These are phyloP conservation scores for Macrophya alboannulata DNA, from an alignment of 2,888 invertebrate genomes.

Conservation along the genomic window DNA sequence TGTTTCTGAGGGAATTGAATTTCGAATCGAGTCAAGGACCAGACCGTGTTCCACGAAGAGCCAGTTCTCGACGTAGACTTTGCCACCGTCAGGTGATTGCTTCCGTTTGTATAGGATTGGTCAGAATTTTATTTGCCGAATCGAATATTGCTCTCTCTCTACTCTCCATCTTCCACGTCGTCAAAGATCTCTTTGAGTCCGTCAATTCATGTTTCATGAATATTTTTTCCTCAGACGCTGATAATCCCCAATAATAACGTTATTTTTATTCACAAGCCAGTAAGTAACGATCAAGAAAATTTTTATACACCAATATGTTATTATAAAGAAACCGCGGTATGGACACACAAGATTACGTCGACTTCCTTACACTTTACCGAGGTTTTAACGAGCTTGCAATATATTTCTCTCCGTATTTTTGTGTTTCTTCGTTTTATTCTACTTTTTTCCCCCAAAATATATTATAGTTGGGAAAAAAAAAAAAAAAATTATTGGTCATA, in stretches of 20 bases:
- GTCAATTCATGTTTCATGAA: background rate
- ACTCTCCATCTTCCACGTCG: background rate
- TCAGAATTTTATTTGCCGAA: background rate
- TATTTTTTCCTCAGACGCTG: background rate
- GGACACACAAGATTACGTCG: background rate
- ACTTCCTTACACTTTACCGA: background rate
- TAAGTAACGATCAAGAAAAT: background rate
- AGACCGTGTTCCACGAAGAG: background rate
- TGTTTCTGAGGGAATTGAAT: conserved; percentile 45
- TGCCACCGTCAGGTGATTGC: conserved; percentile 1
- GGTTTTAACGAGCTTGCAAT: background rate
- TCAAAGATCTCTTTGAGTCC: conserved; percentile 21
- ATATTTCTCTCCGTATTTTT: background rate
- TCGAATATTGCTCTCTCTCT: background rate
- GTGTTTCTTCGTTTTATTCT: background rate
- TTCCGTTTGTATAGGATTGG: conserved; percentile 26
- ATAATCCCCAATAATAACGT: background rate
- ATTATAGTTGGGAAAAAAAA: background rate
- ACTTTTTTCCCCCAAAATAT: background rate
- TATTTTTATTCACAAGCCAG: conserved; percentile 13
- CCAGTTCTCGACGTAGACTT: background rate
- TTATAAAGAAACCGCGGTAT: background rate
- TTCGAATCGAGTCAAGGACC: conserved; percentile 14
- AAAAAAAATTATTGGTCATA: conserved; percentile 1
- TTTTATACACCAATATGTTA: background rate